These are phyloP conservation scores for Melieria crassipennis DNA, from an alignment of 2,888 invertebrate species.

Conservation along the genomic window DNA sequence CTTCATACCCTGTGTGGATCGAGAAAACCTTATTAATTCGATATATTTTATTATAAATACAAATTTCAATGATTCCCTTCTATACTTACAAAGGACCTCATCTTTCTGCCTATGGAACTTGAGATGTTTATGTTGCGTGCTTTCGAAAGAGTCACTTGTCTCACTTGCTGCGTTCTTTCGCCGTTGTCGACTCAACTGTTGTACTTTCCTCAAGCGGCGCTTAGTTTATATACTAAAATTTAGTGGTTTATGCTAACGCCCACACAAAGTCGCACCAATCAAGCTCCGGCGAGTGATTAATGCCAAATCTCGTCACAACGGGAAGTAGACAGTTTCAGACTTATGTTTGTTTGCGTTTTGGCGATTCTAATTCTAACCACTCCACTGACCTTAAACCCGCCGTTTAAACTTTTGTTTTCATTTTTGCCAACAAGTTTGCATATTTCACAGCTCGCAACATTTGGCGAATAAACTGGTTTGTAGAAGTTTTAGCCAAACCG, in stretches of 20 bases:
- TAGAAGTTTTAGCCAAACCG: neutral
- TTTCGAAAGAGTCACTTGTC: neutral
- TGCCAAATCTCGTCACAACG: constrained; percentile 16
- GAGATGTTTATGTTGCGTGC: neutral
- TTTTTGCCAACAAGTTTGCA: neutral
- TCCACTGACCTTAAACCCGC: constrained; percentile 23
- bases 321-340: constrained; percentile 4
- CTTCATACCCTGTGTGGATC: neutral
- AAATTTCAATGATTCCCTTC: neutral
- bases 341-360: neutral
- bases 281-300: neutral
- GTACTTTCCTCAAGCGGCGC: neutral
- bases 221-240: constrained; percentile 51
- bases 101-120: constrained; percentile 12
- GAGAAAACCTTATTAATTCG: neutral
- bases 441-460: neutral
- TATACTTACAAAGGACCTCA: constrained; percentile 32
- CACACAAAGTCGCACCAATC: constrained; percentile 9
- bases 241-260: constrained; percentile 6
- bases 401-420: constrained; percentile 16
- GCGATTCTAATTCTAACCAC: constrained; percentile 17
- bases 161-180: constrained; percentile 37
- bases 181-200: constrained; percentile 21
- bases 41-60: neutral
- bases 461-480: neutral